Base-by-base conservation (phyloP, 2,797 vertebrate species). In the Sorex maritimensis region DNA sequence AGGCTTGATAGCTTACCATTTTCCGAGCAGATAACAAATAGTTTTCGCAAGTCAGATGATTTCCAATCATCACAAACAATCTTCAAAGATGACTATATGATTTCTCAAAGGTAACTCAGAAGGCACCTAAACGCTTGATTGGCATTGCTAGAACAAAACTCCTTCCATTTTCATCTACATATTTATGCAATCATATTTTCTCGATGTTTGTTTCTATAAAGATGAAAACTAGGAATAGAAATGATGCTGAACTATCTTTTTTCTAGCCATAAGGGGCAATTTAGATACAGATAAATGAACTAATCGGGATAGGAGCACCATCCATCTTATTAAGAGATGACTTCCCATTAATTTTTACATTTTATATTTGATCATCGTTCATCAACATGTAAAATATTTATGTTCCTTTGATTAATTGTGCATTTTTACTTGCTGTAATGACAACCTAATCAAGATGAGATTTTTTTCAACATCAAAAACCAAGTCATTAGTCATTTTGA, bases 381-480 rank as follows among this genome's bases (percentile, higher is more conserved):
- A 93, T 92, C 77, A 96, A 90, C 92, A 91, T 94, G 24, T 80
- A 78, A 96, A 95, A 90, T 96, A 88, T 92, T 96, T 94, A 90
- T 88, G 63, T 72, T 91, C 8, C 41, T 92, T 91, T 91, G 80
- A 92, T 92, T 93, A 94, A 88, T 75, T 93, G 46, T 81, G 46
- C 81, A 92, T 81, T 90, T 81, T 63, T 74, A 86, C 81, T 68
- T 92, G 7, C 15, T 81, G 6, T 41, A 80, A 26, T 19, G 68
- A 78, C 86, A 94, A 30, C 46, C 28, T 10, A 91, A 77, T 80
- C 67, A 30, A 92, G 30, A 78, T 44, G 44, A 95, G 24, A 71
- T 15, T 52, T 61, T 82, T 68, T 95, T 95, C 28, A 82, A 69
- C 26, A 75, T 38, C 30, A 79, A 68, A 79, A 72, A 28, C 28